These are phyloP conservation scores for Drosophila prostipennis DNA, from an alignment of 2,888 invertebrate species.

Conservation along the genomic window DNA sequence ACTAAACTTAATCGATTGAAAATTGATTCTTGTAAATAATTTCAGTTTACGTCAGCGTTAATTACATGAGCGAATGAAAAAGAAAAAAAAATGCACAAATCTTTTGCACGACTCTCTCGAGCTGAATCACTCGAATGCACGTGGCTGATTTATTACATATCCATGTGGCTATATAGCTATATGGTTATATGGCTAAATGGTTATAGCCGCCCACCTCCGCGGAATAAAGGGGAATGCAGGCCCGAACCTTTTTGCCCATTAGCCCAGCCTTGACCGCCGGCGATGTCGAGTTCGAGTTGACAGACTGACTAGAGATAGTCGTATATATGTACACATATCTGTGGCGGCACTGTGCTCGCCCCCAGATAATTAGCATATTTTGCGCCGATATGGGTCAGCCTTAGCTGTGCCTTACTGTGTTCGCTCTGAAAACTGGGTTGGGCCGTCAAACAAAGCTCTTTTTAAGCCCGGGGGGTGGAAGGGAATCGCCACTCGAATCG, in stretches of 20 bases:
- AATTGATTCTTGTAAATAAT: slow-evolving; percentile 79
- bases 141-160: slow-evolving; percentile 70
- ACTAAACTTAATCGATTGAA: slow-evolving; percentile 68
- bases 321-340: slow-evolving; percentile 5
- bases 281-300: slow-evolving; percentile 30
- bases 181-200: slow-evolving; percentile 13
- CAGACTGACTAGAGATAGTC: slow-evolving; percentile 35
- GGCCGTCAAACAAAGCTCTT: slow-evolving; percentile 48
- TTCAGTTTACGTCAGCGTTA: slow-evolving; percentile 75
- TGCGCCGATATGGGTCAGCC: slow-evolving; percentile 77
- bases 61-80: slow-evolving; percentile 55
- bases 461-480: not conserved
- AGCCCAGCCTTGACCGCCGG: slow-evolving; percentile 68
- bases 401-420: slow-evolving; percentile 39
- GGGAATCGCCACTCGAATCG: slow-evolving; percentile 8
- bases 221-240: slow-evolving; percentile 18
- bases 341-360: slow-evolving; percentile 18
- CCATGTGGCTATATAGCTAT: slow-evolving; percentile 15
- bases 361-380: slow-evolving; percentile 73
- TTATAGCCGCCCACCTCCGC: slow-evolving; percentile 19
- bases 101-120: slow-evolving; percentile 60
- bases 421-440: slow-evolving; percentile 56
- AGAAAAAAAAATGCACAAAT: slow-evolving; percentile 39
- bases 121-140: slow-evolving; percentile 73
- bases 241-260: slow-evolving; percentile 50